Percentiles rank a stretch among this genome's conserved stretches.
These are phyloP conservation scores for Amiota mariae DNA, from an alignment of 2,888 invertebrate genomes.

Conservation along the genomic window DNA sequence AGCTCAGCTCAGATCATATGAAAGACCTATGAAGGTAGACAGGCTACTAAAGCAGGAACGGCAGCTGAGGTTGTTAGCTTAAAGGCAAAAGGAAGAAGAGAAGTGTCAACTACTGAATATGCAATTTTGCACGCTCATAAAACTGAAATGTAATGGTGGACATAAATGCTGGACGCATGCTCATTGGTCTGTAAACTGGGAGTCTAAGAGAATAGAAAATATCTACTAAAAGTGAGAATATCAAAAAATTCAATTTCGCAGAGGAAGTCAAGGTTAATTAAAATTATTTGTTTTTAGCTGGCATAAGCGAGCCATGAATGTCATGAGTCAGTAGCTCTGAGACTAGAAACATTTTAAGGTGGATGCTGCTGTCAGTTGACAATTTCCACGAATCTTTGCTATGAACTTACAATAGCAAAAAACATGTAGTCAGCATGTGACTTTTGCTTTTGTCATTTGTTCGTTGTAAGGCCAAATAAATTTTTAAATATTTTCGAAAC, in stretches of 20 bases:
- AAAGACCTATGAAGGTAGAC: background rate
- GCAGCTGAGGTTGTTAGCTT: conserved; percentile 24
- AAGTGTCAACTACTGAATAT: conserved; percentile 30
- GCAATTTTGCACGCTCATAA: conserved; percentile 26
- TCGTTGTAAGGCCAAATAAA: background rate
- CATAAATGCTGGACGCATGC: background rate
- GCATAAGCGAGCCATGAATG: background rate
- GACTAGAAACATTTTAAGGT: background rate
- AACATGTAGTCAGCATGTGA: too few relatives aligned
- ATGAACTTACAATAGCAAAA: background rate
- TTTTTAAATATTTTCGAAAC: conserved; percentile 11
- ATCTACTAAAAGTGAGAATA: background rate
- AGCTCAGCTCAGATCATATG: background rate
- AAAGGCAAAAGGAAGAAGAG: background rate
- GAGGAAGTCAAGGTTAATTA: conserved; percentile 24
- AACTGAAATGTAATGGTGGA: background rate
- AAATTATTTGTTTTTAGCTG: conserved; percentile 13
- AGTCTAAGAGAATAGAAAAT: background rate
- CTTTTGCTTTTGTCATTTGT: too few relatives aligned
- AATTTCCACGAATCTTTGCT: conserved; percentile 15
- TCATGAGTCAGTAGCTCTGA: background rate
- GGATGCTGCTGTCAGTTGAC: background rate
- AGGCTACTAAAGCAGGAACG: background rate
- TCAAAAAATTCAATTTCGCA: conserved; percentile 17
- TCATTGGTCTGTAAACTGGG: background rate